phyloP scores from a whole-genome alignment of 92 coral and sea anemone species.

The Phymanthus crucifer region DNA sequence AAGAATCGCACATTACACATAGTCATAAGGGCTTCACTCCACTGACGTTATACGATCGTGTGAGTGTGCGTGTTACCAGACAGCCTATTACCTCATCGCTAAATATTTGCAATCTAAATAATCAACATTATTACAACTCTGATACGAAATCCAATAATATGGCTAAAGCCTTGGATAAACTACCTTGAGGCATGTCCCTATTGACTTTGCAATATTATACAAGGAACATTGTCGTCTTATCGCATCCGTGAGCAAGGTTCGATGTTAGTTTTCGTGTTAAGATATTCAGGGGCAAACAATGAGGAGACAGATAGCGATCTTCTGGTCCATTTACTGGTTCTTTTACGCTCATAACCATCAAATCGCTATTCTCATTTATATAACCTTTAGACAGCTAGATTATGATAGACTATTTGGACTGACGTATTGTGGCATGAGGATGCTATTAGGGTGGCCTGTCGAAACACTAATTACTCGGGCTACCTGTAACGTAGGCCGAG shows the following conservation, averaged over 20 bases:
- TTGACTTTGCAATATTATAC: neutral
- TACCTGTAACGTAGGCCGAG: too few species aligned
- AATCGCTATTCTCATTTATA: neutral
- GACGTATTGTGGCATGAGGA: neutral
- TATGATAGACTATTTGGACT: neutral
- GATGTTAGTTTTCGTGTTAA: neutral
- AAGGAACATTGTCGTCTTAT: neutral
- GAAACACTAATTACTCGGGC: too few species aligned
- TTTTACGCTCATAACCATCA: neutral
- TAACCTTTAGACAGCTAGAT: neutral
- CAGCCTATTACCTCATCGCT: neutral
- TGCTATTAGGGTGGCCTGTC: too few species aligned
- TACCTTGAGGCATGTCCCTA: neutral
- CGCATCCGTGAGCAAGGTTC: neutral
- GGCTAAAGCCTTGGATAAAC: neutral
- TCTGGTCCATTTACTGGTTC: constrained; percentile 17
- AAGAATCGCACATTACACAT: too few species aligned
- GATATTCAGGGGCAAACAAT: neutral
- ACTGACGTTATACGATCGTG: neutral
- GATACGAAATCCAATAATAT: neutral
- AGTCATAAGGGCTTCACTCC: neutral
- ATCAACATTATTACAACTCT: neutral
- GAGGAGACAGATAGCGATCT: constrained; percentile 10
- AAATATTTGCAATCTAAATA: neutral
- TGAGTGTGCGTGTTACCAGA: neutral